Percentiles rank a stretch among this genome's conserved stretches.
Conservation (phyloP, 2,797 vertebrate species). For the Hypotaenidia philippensis region DNA sequence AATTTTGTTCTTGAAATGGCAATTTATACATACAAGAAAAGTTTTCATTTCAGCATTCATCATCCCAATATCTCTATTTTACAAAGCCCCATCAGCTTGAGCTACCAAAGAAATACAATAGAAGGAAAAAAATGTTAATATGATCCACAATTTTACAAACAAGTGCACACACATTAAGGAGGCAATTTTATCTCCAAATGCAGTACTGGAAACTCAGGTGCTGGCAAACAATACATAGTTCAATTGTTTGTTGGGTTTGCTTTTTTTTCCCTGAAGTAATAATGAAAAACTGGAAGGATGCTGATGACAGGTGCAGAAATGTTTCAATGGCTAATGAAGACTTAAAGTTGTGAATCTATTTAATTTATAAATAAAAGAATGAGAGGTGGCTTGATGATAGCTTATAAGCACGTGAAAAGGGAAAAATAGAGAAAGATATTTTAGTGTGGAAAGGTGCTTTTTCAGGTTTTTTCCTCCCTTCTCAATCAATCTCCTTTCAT, state of each 20-base stretch:
- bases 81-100: neutral
- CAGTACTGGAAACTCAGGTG: neutral
- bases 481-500: neutral
- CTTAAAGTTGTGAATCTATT: neutral
- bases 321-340: neutral
- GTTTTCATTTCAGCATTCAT: neutral
- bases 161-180: neutral
- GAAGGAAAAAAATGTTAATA: neutral
- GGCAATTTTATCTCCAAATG: neutral
- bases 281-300: neutral
- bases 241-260: no score
- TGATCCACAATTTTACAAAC: neutral
- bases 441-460: neutral
- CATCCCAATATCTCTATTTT: neutral
- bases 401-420: neutral
- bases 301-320: neutral
- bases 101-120: neutral
- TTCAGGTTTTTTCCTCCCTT: neutral
- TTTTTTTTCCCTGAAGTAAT: neutral
- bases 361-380: conserved; percentile 7
- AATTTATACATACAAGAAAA: neutral
- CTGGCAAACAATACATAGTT: neutral
- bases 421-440: neutral
- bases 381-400: neutral
- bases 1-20: neutral